Conservation (phyloP, 92 coral and sea anemone species). For the Micromussa lordhowensis region DNA sequence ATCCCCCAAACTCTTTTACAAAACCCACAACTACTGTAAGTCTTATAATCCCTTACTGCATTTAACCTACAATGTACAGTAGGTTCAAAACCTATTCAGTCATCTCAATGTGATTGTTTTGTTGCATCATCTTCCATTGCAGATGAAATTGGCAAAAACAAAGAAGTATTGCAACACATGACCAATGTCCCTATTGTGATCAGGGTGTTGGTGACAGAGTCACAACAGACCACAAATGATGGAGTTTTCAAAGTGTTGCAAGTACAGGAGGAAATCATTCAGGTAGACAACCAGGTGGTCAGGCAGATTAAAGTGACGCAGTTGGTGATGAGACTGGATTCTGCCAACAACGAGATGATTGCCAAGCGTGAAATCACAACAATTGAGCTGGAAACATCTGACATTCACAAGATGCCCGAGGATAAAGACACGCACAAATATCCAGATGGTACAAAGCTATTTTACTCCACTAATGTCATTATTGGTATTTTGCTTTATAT, state of each 20-base stretch:
- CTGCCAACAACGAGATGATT: constrained; percentile 72
- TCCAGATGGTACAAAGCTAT: constrained; percentile 18
- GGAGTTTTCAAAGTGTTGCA: constrained; percentile 43
- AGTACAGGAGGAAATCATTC: constrained; percentile 76
- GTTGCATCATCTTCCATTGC: neutral
- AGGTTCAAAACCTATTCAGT: no score
- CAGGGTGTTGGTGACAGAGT: constrained; percentile 76
- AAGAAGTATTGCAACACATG: constrained; percentile 58
- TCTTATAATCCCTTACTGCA: no score
- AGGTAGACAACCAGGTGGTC: constrained; percentile 71
- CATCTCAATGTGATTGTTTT: neutral
- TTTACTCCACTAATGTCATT: neutral
- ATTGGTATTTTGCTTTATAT: no score
- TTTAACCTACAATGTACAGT: no score
- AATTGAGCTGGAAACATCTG: constrained; percentile 64
- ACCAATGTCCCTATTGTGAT: constrained; percentile 68
- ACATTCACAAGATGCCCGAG: constrained; percentile 49
- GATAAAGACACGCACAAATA: constrained; percentile 60
- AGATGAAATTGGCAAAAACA: constrained; percentile 77
- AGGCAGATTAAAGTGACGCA: constrained; percentile 78
- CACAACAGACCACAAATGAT: constrained; percentile 16
- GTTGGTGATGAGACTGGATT: constrained; percentile 80
- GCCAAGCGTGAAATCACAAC: constrained; percentile 65
- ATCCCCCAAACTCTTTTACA: no score
- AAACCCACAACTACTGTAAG: no score